Evolutionary conservation across 2,113 vertebrate genomes (phyloP).

Genomic region (Hiodon tergisus): DNA sequence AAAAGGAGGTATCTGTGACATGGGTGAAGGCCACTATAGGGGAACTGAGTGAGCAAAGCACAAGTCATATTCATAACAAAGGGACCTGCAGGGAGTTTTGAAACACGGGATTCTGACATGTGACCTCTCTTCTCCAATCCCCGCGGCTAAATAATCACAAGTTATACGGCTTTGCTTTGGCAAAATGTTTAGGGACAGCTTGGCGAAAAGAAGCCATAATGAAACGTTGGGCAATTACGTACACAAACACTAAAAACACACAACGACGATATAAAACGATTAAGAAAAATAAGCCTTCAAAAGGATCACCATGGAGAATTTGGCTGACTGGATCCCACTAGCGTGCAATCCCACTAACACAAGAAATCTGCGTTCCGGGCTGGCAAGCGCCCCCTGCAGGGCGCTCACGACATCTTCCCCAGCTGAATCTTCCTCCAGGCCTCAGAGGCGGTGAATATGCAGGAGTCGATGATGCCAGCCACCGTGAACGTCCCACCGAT

Average conservation of each 20-base stretch:
- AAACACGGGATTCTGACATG: background rate
- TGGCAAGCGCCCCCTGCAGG: slow-evolving; percentile 2
- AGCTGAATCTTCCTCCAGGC: slow-evolving; percentile 99
- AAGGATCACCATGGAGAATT: background rate
- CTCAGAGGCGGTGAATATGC: slow-evolving; percentile 96
- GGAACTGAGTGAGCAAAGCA: too few species aligned
- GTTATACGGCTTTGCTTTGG: slow-evolving; percentile 12
- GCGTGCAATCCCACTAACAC: background rate
- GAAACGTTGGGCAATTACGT: background rate
- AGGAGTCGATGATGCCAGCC: slow-evolving; percentile 95
- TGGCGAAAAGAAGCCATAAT: background rate
- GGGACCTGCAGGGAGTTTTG: background rate
- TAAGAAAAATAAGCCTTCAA: slow-evolving; percentile 3
- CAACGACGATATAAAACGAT: slow-evolving; percentile 2
- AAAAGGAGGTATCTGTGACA: too few species aligned
- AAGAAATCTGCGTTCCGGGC: background rate
- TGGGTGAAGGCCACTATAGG: too few species aligned
- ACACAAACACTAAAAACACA: background rate
- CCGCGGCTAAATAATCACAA: background rate
- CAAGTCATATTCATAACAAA: background rate
- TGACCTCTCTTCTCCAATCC: background rate
- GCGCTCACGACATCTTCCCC: slow-evolving; percentile 83
- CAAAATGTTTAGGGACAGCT: background rate
- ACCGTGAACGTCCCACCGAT: slow-evolving; percentile 97
- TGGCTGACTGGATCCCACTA: slow-evolving; percentile 4